phyloP scores from a whole-genome alignment of 2,113 vertebrate genomes.

The Columba janthina region DNA sequence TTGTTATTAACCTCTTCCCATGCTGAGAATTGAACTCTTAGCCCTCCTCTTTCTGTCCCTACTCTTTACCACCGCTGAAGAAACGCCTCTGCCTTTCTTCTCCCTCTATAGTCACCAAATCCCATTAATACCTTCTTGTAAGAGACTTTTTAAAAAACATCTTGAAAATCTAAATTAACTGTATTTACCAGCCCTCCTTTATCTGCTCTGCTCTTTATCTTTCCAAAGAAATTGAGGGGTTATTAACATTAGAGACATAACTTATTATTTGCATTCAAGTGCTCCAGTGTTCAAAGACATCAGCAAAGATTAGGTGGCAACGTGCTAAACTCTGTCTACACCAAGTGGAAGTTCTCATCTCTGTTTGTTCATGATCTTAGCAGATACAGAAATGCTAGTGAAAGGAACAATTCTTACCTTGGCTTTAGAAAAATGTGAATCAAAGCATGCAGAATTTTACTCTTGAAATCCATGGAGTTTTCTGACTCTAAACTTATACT shows the following conservation, averaged over 20 bases:
- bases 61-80: neutral
- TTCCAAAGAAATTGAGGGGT: neutral
- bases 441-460: neutral
- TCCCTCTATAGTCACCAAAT: neutral
- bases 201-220: neutral
- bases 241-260: neutral
- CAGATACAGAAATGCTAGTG: neutral
- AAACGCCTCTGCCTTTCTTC: neutral
- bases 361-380: neutral
- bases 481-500: neutral
- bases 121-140: neutral
- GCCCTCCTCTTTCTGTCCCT: neutral
- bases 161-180: constrained; percentile 22
- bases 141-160: neutral
- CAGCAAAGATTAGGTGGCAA: neutral
- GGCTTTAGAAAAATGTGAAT: neutral
- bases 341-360: neutral
- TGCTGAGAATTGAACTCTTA: neutral
- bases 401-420: neutral
- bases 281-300: neutral
- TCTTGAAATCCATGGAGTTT: neutral
- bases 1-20: constrained; percentile 40
- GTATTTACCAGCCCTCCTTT: neutral
- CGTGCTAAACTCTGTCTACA: neutral
- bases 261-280: constrained; percentile 1